A percentile compares a stretch with the other conserved stretches of the same genome.
phyloP scores from a whole-genome alignment of 2,888 invertebrate species.

The Nomada ruficornis region DNA sequence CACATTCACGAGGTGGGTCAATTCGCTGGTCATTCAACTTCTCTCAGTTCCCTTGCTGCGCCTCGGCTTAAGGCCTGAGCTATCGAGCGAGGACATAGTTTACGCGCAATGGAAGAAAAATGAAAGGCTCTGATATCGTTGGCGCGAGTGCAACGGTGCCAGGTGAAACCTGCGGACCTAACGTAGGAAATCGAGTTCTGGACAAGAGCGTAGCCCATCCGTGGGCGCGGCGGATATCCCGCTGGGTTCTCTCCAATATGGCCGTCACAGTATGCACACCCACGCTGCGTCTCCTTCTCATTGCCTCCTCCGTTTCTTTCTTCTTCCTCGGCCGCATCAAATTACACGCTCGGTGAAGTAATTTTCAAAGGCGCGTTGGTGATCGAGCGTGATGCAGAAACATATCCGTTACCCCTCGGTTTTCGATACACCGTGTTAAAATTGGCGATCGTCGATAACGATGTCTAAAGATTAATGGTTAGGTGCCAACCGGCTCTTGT shows the following conservation, averaged over 20 bases:
- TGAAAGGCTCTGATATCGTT: conserved; percentile 57
- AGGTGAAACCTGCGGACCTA: conserved; percentile 56
- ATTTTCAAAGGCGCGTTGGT: conserved; percentile 66
- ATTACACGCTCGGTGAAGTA: conserved; percentile 71
- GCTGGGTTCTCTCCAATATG: conserved; percentile 79
- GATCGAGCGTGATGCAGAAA: conserved; percentile 64
- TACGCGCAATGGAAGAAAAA: conserved; percentile 61
- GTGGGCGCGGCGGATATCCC: conserved; percentile 82
- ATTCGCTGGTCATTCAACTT: too few relatives aligned
- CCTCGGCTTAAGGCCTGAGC: too few relatives aligned
- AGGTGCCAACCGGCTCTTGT: conserved; percentile 15
- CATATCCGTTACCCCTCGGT: conserved; percentile 64
- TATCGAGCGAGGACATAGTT: neutral
- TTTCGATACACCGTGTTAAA: conserved; percentile 57
- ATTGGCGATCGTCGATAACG: conserved; percentile 66
- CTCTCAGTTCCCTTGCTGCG: too few relatives aligned
- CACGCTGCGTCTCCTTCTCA: conserved; percentile 65
- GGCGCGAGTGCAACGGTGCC: conserved; percentile 29
- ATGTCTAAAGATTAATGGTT: conserved; percentile 62
- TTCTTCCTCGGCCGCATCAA: conserved; percentile 51
- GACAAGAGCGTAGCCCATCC: conserved; percentile 57
- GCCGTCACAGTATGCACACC: conserved; percentile 78
- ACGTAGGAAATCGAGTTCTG: conserved; percentile 21
- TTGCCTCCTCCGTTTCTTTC: conserved; percentile 45
- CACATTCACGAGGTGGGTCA: too few relatives aligned